Conservation (phyloP, 2,888 invertebrate genomes). For the Papilio demoleus region DNA sequence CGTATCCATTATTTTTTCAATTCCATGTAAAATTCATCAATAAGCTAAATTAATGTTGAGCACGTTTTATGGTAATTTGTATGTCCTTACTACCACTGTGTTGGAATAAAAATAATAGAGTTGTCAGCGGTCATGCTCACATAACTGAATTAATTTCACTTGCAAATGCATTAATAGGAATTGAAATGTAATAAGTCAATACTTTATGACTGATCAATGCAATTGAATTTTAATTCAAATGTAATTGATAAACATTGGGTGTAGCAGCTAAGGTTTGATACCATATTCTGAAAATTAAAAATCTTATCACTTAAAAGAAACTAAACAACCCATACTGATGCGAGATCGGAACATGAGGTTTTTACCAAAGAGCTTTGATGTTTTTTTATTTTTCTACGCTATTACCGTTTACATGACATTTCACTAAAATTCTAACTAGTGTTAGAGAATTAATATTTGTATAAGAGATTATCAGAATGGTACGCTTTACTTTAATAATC, state of each 20-base stretch:
- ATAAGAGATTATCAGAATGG: too few species aligned
- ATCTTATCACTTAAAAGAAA: too few species aligned
- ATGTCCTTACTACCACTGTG: constrained; percentile 55
- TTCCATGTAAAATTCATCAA: constrained; percentile 52
- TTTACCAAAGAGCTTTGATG: too few species aligned
- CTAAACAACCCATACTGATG: too few species aligned
- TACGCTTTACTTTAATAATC: too few species aligned
- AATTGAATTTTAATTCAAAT: constrained; percentile 48
- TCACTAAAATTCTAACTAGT: too few species aligned
- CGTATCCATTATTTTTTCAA: constrained; percentile 35
- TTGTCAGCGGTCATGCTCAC: constrained; percentile 56
- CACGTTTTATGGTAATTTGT: constrained; percentile 65
- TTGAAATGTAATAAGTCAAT: constrained; percentile 47
- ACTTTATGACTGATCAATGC: constrained; percentile 46
- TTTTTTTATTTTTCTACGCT: too few species aligned
- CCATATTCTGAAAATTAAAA: too few species aligned
- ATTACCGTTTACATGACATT: too few species aligned
- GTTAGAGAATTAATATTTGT: too few species aligned
- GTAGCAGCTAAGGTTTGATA: constrained; percentile 10
- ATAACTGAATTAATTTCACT: constrained; percentile 61
- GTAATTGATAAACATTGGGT: constrained; percentile 38
- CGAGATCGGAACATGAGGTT: too few species aligned
- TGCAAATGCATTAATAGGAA: constrained; percentile 59
- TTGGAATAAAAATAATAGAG: constrained; percentile 64
- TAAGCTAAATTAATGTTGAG: constrained; percentile 64